Evolutionary conservation across 2,888 invertebrate species (phyloP), one percentile per base, ranked within the genome.

Genomic region (Pantelozetes paolii): DNA sequence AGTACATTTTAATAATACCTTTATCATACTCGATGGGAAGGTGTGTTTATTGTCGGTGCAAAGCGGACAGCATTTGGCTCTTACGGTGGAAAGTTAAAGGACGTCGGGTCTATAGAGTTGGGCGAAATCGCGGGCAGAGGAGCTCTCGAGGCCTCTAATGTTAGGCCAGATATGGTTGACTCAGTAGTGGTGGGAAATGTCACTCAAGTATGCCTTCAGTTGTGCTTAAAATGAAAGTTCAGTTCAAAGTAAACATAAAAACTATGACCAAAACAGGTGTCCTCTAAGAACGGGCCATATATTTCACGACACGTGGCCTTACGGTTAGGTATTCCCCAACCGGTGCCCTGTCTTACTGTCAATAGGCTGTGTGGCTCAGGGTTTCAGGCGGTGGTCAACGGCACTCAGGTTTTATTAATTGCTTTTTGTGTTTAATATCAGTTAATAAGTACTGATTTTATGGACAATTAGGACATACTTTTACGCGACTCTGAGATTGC

Each of bases 291-390:
- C 85, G 94, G 94, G 36, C 87, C 87, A 77, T 92, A 91, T 82
- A 84, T 93, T 74, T 88, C 97, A 0, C 88, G 98, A 11, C 97
- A 98, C 82, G 89, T 90, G n/a, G 87, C 89, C 0, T 85, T 99
- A 23, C 87, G 89, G 79, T 87, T 88, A 77, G 96, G 95, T 64
- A 88, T 98, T 73, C 94, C 95, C 9, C 83, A 89, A 77, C 90
- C 92, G 62, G 88, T 85, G 75, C 95, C 96, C 1, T 94, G 92
- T 0, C 84, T 94, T 1, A 89, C 89, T 71, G 87, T 99, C 69
- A 99, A 98, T 85, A 86, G 98, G 77, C 86, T 99, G 23, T 99
- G 99, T 83, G 99, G 98, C 20, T 96, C 96, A 40, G 98, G 98
- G 1, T 99, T 99, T 83, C 98, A 99, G 82, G 88, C 98, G 0